Evolutionary conservation across 2,797 vertebrate species (phyloP).

Genomic region (Rhabdophis nuchalis): DNA sequence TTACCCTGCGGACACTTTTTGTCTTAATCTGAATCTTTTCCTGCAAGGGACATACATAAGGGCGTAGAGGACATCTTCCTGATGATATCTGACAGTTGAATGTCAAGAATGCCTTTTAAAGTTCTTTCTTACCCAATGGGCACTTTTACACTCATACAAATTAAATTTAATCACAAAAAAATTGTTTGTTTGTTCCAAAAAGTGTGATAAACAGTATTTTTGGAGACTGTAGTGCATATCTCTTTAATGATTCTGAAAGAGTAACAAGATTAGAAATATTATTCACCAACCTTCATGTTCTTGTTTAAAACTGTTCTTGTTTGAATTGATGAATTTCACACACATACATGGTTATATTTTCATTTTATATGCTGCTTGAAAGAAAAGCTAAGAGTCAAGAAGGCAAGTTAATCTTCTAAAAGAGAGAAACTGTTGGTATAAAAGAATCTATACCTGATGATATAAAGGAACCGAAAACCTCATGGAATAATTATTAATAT

Average conservation of each 20-base stretch:
- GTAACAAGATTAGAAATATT: not conserved
- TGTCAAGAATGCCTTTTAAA: not conserved
- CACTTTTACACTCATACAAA: not conserved
- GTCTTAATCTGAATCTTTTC: not conserved
- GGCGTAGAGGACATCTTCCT: not conserved
- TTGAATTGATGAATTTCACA: not conserved
- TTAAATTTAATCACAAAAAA: not conserved
- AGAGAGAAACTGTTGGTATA: not conserved
- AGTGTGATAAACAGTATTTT: not conserved
- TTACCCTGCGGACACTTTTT: not conserved
- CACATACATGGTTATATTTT: not conserved
- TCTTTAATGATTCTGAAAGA: not conserved
- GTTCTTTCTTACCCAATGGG: not conserved
- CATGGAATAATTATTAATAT: not conserved
- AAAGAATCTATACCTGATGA: not conserved
- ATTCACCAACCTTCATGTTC: not conserved
- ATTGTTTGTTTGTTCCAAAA: not conserved
- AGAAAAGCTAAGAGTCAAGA: not conserved
- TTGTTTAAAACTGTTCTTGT: not conserved
- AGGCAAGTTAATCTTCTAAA: not conserved
- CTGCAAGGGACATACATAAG: not conserved
- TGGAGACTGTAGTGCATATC: not conserved
- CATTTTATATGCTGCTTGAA: not conserved
- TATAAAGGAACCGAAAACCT: not conserved
- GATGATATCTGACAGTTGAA: not conserved